These are phyloP conservation scores for Microtus richardsoni DNA, from an alignment of 2,113 vertebrate genomes.

Conservation along the genomic window DNA sequence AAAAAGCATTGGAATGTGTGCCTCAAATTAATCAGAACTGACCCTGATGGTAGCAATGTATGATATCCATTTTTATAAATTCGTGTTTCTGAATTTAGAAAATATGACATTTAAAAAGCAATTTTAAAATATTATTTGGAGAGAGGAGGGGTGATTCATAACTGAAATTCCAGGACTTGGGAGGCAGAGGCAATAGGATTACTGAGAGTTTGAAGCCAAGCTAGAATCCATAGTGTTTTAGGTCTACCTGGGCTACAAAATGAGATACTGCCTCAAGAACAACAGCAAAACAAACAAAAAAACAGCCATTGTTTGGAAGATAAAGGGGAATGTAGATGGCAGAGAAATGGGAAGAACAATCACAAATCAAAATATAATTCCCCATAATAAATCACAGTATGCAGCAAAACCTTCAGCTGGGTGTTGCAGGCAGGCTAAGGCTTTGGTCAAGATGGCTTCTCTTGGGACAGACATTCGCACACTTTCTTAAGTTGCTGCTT, in stretches of 20 bases:
- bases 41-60: neutral
- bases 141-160: neutral
- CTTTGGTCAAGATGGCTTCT: neutral
- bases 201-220: neutral
- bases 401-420: neutral
- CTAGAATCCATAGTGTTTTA: neutral
- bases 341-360: neutral
- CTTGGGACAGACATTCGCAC: neutral
- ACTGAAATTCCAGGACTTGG: neutral
- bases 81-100: neutral
- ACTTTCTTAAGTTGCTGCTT: neutral
- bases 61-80: neutral
- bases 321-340: neutral
- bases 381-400: neutral
- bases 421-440: neutral
- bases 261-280: neutral
- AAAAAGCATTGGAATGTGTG: neutral
- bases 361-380: neutral
- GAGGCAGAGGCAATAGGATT: neutral
- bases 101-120: neutral
- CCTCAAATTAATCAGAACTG: neutral
- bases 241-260: neutral
- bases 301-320: neutral
- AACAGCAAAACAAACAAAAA: neutral
- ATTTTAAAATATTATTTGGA: neutral